Percentiles rank a stretch among this genome's conserved stretches.
phyloP scores from a whole-genome alignment of 2,797 vertebrate genomes.

The Lagodon rhomboides region DNA sequence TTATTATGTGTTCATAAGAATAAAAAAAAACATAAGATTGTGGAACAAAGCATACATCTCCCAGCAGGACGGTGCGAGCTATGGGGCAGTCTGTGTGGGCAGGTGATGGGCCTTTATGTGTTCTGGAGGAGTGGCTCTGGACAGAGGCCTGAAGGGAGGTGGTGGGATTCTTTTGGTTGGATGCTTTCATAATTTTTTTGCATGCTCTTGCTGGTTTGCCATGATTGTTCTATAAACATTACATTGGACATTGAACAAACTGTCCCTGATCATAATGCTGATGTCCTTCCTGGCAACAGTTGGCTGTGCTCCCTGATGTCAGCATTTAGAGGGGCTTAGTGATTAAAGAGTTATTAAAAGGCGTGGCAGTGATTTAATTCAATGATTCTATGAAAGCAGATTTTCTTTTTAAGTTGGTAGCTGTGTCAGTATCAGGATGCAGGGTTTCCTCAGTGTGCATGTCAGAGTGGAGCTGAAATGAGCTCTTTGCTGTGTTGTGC shows the following conservation, averaged over 20 bases:
- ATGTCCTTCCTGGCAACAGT: background rate
- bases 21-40: too few species aligned
- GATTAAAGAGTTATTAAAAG: background rate
- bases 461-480: slow-evolving; percentile 27
- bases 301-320: background rate
- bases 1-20: too few species aligned
- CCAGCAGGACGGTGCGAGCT: too few species aligned
- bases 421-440: background rate
- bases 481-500: slow-evolving; percentile 48
- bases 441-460: background rate
- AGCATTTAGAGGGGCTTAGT: background rate
- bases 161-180: too few species aligned
- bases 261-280: background rate
- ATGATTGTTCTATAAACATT: too few species aligned
- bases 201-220: too few species aligned
- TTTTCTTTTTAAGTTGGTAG: background rate
- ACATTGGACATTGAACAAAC: background rate
- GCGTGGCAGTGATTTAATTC: background rate
- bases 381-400: background rate
- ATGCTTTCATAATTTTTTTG: too few species aligned
- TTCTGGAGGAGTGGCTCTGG: too few species aligned
- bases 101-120: too few species aligned
- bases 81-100: too few species aligned
- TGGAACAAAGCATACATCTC: too few species aligned
- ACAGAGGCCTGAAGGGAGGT: too few species aligned